These are phyloP conservation scores for Periophthalmodon schlosseri DNA, from an alignment of 2,113 vertebrate genomes.

Conservation along the genomic window DNA sequence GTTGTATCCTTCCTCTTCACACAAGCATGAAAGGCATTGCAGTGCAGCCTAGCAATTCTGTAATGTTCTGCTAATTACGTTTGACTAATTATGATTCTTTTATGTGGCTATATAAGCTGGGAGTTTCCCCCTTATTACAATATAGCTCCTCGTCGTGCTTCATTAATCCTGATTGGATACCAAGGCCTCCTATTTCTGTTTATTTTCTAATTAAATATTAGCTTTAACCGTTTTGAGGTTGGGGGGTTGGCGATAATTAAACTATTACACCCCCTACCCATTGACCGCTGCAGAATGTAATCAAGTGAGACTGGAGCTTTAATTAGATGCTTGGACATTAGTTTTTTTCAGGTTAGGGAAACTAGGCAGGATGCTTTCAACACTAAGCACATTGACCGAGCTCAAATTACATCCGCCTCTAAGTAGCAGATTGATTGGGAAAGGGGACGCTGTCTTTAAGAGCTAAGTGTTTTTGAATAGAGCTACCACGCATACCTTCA, in stretches of 20 bases:
- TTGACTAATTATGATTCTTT: slow-evolving; percentile 78
- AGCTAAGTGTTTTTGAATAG: slow-evolving; percentile 73
- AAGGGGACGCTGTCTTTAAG: slow-evolving; percentile 64
- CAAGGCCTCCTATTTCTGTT: slow-evolving; percentile 70
- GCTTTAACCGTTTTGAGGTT: slow-evolving; percentile 66
- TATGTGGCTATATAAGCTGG: slow-evolving; percentile 69
- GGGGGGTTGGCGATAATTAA: slow-evolving; percentile 61
- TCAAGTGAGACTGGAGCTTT: slow-evolving; percentile 74
- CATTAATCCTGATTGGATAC: slow-evolving; percentile 70
- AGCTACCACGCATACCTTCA: slow-evolving; percentile 57
- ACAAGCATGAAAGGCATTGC: slow-evolving; percentile 75
- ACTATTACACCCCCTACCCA: slow-evolving; percentile 64
- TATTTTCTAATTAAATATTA: slow-evolving; percentile 80
- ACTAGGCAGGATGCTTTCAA: slow-evolving; percentile 73
- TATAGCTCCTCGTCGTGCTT: slow-evolving; percentile 61
- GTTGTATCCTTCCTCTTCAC: slow-evolving; percentile 62
- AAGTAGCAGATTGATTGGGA: slow-evolving; percentile 74
- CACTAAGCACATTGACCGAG: slow-evolving; percentile 67
- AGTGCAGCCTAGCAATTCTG: slow-evolving; percentile 66
- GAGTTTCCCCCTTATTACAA: slow-evolving; percentile 66
- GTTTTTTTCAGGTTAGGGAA: slow-evolving; percentile 54
- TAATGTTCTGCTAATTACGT: slow-evolving; percentile 80
- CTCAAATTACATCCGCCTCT: slow-evolving; percentile 74
- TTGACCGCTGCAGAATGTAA: slow-evolving; percentile 73
- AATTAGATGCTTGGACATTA: slow-evolving; percentile 74